Evolutionary conservation across 2,113 vertebrate genomes (phyloP), one percentile per base, ranked within the genome.

Genomic region (Catagonus wagneri): DNA sequence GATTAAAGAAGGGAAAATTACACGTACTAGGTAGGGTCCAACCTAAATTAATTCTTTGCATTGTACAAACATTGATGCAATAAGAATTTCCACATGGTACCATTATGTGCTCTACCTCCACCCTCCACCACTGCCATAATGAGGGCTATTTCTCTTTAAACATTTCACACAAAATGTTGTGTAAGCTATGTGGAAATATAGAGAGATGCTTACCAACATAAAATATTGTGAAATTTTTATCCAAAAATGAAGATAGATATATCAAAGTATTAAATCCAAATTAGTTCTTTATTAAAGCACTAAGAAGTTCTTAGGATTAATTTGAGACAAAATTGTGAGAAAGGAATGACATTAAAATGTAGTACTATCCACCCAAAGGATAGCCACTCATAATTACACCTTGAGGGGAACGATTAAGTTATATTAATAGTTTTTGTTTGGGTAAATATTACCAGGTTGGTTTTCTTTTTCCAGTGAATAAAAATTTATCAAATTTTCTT

Each of bases 1-100:
- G 2, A 16, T 83, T 56, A 72, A 52, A 58, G 52, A 92, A 79
- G 65, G 23, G 27, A 96, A 88, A 4, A 75, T 74, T 68, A 81
- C 1, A 27, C 12, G 29, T 19, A 19, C 22, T n/a, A 36, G 61
- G 32, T 44, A 85, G 5, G 3, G 10, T 34, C 19, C 32, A 44
- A n/a, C 36, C 3, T 54, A 39, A 78, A 39, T 7, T 61, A 17
- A 54, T 81, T 61, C 14, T 20, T 81, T 54, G 65, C 9, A 27
- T 17, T 27, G 44, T 14, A 63, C 36, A 78, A 71, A 39, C 29
- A 36, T 60, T 29, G 36, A 27, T 74, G n/a, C 3, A 39, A 15
- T 74, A 32, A 80, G 36, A 52, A 39, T 61, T 56, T 88, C 74
- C 14, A 23, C 25, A 20, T 2, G 29, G 23, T 36, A 61, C 10